phyloP scores from a whole-genome alignment of 2,888 invertebrate species.

The Amiota minor region DNA sequence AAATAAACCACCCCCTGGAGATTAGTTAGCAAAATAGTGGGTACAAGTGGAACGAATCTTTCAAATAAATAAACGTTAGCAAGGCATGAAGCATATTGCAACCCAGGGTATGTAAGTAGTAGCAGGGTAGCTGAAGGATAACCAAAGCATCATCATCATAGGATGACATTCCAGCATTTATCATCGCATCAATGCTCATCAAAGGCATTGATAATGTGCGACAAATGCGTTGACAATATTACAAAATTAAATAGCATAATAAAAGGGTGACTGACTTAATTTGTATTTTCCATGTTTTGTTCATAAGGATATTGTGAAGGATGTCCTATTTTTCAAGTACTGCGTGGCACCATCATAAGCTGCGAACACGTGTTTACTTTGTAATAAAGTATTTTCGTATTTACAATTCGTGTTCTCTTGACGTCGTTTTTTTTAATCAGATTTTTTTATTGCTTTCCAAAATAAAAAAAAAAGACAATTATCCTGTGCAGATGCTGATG shows the following conservation, averaged over 20 bases:
- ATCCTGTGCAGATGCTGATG: background rate
- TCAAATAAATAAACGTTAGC: slow-evolving; percentile 50
- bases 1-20: slow-evolving; percentile 72
- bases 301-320: background rate
- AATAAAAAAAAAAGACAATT: slow-evolving; percentile 11
- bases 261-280: slow-evolving; percentile 71
- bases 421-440: slow-evolving; percentile 45
- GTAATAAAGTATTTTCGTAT: slow-evolving; percentile 66
- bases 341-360: slow-evolving; percentile 40
- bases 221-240: slow-evolving; percentile 64
- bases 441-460: slow-evolving; percentile 27
- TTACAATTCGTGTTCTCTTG: slow-evolving; percentile 42
- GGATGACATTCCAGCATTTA: too few relatives aligned
- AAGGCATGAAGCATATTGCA: slow-evolving; percentile 28
- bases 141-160: too few relatives aligned
- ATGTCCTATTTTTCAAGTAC: too few relatives aligned
- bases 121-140: too few relatives aligned
- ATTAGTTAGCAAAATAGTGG: slow-evolving; percentile 57
- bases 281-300: slow-evolving; percentile 55
- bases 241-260: slow-evolving; percentile 69
- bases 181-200: slow-evolving; percentile 10
- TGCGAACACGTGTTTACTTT: slow-evolving; percentile 72
- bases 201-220: slow-evolving; percentile 41
- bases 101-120: slow-evolving; percentile 1
- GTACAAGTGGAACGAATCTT: slow-evolving; percentile 65